Evolutionary conservation across 2,888 invertebrate genomes (phyloP).

Genomic region (Cantharis lateralis): DNA sequence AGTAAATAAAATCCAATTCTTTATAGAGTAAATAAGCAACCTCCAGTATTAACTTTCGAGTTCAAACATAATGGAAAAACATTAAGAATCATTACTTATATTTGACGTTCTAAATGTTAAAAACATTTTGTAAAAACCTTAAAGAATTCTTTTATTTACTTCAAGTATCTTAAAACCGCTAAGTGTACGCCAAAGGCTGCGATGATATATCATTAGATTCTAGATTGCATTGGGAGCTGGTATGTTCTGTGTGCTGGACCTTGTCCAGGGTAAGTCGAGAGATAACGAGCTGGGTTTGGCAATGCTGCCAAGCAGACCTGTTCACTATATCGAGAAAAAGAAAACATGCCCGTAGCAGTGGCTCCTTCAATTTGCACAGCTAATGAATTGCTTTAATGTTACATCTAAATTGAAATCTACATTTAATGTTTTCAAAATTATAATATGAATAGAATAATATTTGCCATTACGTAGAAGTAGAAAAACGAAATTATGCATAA

Average conservation of each 20-base stretch:
- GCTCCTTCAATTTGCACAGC: slow-evolving; percentile 12
- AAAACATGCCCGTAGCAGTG: slow-evolving; percentile 18
- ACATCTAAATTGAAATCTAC: background rate
- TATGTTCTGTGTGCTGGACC: slow-evolving; percentile 37
- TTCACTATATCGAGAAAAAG: slow-evolving; percentile 13
- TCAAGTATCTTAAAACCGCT: slow-evolving; percentile 3
- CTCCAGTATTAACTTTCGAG: background rate
- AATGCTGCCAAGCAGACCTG: slow-evolving; percentile 18
- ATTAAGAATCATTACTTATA: slow-evolving; percentile 11
- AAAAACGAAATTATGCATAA: background rate
- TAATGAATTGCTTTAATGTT: slow-evolving; percentile 1
- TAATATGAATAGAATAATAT: background rate
- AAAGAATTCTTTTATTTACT: slow-evolving; percentile 7
- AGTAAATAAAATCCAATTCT: background rate
- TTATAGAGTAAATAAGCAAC: background rate
- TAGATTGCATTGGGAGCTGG: slow-evolving; percentile 32
- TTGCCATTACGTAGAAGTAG: background rate
- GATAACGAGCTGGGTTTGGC: slow-evolving; percentile 39
- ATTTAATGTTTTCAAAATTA: background rate
- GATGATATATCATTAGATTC: slow-evolving; percentile 40
- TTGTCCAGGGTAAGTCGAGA: slow-evolving; percentile 37
- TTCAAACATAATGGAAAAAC: background rate
- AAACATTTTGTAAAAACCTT: slow-evolving; percentile 1
- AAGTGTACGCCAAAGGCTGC: slow-evolving; percentile 15
- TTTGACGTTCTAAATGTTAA: slow-evolving; percentile 9